These are phyloP conservation scores for Lasiurus cinereus DNA, from an alignment of 2,113 vertebrate species.

Conservation along the genomic window DNA sequence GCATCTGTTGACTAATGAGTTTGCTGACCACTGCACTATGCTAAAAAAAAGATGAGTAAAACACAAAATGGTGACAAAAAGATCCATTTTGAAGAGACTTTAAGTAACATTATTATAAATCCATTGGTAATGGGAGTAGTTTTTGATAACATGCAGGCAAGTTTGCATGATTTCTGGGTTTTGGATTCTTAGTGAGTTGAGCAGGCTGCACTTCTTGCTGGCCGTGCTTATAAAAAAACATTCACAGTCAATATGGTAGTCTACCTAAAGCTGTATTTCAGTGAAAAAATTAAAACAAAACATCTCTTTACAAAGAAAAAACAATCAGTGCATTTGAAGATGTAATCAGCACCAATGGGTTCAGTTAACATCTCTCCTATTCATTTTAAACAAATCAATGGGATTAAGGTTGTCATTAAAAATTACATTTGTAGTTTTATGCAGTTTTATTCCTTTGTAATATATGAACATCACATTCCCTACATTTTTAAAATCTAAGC, in stretches of 20 bases:
- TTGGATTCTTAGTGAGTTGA: not conserved
- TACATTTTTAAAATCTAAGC: not conserved
- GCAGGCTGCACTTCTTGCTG: not conserved
- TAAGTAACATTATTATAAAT: not conserved
- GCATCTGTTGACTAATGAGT: not conserved
- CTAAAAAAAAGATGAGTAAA: slow-evolving; percentile 73
- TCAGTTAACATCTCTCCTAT: not conserved
- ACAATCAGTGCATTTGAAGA: not conserved
- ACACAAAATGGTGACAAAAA: slow-evolving; percentile 56
- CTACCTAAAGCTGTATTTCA: slow-evolving; percentile 36
- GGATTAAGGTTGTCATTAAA: not conserved
- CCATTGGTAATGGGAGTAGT: not conserved
- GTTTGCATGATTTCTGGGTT: not conserved
- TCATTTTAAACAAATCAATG: slow-evolving; percentile 35
- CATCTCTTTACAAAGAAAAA: slow-evolving; percentile 1
- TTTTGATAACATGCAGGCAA: not conserved
- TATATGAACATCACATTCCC: slow-evolving; percentile 12
- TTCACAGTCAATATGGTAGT: not conserved
- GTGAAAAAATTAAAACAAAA: not conserved
- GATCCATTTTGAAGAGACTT: not conserved
- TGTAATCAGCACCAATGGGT: not conserved
- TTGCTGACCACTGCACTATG: slow-evolving; percentile 40
- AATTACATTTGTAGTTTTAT: not conserved
- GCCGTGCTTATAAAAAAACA: not conserved
- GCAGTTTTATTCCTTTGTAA: not conserved